A percentile compares a stretch with the other conserved stretches of the same genome.
Conservation (phyloP, 2,113 vertebrate genomes). For the Nycticorax nycticorax region DNA sequence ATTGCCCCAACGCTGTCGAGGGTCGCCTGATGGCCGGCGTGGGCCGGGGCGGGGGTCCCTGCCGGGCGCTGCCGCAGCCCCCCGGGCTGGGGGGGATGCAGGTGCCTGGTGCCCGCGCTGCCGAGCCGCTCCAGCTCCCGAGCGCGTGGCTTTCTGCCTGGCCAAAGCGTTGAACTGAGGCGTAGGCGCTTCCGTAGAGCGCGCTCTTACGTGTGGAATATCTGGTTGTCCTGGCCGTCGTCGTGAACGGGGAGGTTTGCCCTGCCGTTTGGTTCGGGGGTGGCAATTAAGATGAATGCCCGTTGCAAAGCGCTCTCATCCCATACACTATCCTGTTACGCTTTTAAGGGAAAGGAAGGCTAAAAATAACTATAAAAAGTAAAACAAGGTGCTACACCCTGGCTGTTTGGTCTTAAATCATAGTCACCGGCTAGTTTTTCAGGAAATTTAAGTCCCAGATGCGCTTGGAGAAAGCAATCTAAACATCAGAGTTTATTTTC, state of each 20-base stretch:
- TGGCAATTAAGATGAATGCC: slow-evolving; percentile 14
- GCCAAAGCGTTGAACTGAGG: not conserved
- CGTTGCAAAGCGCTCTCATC: slow-evolving; percentile 11
- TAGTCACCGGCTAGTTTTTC: slow-evolving; percentile 43
- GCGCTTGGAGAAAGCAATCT: slow-evolving; percentile 58
- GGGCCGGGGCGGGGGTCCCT: not conserved
- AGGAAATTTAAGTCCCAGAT: slow-evolving; percentile 59
- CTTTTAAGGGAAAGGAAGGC: slow-evolving; percentile 8
- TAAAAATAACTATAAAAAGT: slow-evolving; percentile 52
- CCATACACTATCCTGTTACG: not conserved
- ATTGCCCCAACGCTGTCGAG: not conserved
- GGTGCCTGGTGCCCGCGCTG: not conserved
- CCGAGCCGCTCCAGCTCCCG: not conserved
- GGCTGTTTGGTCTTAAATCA: slow-evolving; percentile 21
- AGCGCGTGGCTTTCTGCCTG: not conserved
- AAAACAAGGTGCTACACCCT: slow-evolving; percentile 30
- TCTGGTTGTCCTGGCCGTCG: not conserved
- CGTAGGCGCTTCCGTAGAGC: not conserved
- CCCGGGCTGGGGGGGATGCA: not conserved
- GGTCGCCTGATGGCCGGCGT: too few relatives aligned
- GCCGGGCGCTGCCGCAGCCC: not conserved
- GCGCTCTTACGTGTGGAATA: not conserved
- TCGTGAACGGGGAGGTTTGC: slow-evolving; percentile 18
- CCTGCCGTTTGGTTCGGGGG: slow-evolving; percentile 4
- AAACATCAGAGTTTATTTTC: slow-evolving; percentile 75